Base-by-base conservation (phyloP, 2,888 invertebrate genomes). In the Caenorhabditis japonica region DNA sequence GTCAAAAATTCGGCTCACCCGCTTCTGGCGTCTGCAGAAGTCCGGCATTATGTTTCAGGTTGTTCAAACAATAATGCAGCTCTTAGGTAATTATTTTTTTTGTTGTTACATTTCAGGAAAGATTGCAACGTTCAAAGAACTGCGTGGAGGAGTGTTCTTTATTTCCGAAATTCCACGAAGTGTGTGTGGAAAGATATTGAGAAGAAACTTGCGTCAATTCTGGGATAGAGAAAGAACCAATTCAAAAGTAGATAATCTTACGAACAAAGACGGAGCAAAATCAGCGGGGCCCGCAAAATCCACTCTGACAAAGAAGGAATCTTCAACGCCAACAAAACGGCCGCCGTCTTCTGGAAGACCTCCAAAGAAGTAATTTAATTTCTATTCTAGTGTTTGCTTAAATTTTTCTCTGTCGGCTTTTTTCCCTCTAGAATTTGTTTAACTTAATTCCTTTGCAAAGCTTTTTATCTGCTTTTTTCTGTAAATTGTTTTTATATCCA, bases 101-200 rank as follows among this genome's bases (percentile, higher is more conserved):
- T n/a, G 30, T 30, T 30, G 5, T 5, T 30, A 30, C 30, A 7
- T 30, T 30, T 10, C 47, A 84, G 85, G 83, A 21, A 85, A 85
- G 55, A 83, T 85, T 12, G 77, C 84, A 3, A 77, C 77, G 13
- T 83, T 85, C 79, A 85, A 85, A 60, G 85, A 85, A 44, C 77
- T 85, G 5, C 75, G 84, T 15, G 85, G 85, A 34, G 83, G 84
- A n/a, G 83, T 86, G 0, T 86, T 83, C 55, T 86, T 86, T 72
- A 79, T 86, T 27, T 79, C 83, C 2, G 86, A 86, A 36, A 86
- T 86, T 59, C 86, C 86, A 1, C 64, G 86, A 56, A 83, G 77
- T 51, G 58, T 75, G 4, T 83, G 83, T 49, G 86, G 86, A 41
- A 84, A 84, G 43, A 79, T 84, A 13, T 43, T 77, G 59, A 75